Conservation (phyloP, 2,888 invertebrate species). For the Crematogaster levior region DNA sequence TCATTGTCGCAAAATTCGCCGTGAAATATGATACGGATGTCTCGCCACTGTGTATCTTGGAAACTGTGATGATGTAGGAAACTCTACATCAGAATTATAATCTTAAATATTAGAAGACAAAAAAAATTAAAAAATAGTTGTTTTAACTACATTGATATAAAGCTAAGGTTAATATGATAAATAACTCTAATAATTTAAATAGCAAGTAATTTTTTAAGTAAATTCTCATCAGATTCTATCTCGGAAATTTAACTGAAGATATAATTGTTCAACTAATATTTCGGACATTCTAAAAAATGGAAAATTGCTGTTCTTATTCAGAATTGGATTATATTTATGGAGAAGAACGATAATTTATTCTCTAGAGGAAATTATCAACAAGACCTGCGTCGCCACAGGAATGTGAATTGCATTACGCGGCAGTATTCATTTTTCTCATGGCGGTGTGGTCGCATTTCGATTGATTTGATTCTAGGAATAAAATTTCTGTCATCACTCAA, state of each 20-base stretch:
- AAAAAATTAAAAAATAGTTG: neutral
- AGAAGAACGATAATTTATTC: neutral
- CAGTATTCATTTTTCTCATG: neutral
- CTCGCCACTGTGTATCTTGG: neutral
- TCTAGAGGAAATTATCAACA: neutral
- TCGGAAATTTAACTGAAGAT: neutral
- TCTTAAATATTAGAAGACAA: neutral
- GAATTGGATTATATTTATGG: neutral
- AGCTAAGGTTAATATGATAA: neutral
- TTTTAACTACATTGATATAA: neutral
- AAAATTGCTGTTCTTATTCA: neutral
- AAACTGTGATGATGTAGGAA: too few species aligned
- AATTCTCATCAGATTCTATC: neutral
- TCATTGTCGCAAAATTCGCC: conserved; percentile 12
- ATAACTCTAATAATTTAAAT: neutral
- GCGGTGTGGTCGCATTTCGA: neutral
- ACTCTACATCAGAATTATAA: neutral
- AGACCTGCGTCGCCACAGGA: neutral
- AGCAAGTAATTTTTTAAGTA: neutral
- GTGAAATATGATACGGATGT: neutral
- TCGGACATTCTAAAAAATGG: neutral
- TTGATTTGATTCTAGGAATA: neutral
- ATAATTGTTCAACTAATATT: neutral
- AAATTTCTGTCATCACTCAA: neutral
- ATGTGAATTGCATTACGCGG: conserved; percentile 8